A percentile compares a stretch with the other conserved stretches of the same genome.
Evolutionary conservation across 1,140 invertebrate species (phyloP).

Genomic region (Drosophila bocki): DNA sequence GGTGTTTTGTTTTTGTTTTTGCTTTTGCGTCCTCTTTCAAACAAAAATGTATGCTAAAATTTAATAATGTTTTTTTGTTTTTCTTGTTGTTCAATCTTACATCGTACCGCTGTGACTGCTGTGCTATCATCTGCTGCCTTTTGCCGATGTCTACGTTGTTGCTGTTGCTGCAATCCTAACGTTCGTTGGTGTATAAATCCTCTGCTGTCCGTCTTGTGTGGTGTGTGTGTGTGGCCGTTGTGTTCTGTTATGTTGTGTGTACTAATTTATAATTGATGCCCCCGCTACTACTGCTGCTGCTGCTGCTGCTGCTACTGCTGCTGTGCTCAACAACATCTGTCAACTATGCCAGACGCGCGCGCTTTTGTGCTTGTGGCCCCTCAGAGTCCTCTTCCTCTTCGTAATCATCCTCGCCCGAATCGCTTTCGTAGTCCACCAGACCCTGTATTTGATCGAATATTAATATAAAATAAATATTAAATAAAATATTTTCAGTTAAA

Average conservation of each 20-base stretch:
- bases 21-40: conserved; percentile 59
- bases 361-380: conserved; percentile 81
- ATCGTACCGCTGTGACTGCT: conserved; percentile 63
- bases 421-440: conserved; percentile 97
- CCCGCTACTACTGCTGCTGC: neutral
- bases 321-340: conserved; percentile 26
- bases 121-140: conserved; percentile 11
- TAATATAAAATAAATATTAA: neutral
- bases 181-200: conserved; percentile 29
- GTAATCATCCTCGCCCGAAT: conserved; percentile 97
- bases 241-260: conserved; percentile 53
- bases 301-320: neutral
- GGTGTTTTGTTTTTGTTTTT: conserved; percentile 24
- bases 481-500: neutral
- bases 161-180: conserved; percentile 34
- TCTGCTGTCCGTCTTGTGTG: conserved; percentile 17
- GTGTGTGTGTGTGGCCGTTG: conserved; percentile 8
- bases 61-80: conserved; percentile 54
- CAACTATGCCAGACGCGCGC: conserved; percentile 83
- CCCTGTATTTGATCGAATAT: conserved; percentile 87
- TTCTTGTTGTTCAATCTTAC: conserved; percentile 64
- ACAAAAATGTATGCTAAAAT: conserved; percentile 79
- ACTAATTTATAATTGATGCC: conserved; percentile 82
- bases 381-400: conserved; percentile 91
- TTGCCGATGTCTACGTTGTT: conserved; percentile 3